These are phyloP conservation scores for Drosophila obscura DNA, from an alignment of 1,140 invertebrate genomes.

Conservation along the genomic window DNA sequence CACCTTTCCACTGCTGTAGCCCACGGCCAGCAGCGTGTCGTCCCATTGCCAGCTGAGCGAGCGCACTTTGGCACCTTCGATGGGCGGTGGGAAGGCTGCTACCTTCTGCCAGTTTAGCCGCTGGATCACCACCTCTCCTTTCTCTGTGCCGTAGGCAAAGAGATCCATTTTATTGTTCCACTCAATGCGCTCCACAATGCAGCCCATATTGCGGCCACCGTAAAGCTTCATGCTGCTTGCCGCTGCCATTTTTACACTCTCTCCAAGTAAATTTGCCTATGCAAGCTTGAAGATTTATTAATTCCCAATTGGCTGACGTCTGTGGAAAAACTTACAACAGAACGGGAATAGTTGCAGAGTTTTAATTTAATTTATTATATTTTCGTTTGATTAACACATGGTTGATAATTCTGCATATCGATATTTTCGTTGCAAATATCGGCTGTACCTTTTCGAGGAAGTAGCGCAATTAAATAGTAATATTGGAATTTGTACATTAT, in stretches of 20 bases:
- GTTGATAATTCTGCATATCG: too few species aligned
- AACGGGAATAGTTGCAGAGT: too few species aligned
- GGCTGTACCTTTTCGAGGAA: too few species aligned
- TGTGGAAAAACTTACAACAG: neutral
- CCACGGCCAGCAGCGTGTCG: constrained; percentile 93
- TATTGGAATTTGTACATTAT: too few species aligned
- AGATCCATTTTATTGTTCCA: constrained; percentile 98
- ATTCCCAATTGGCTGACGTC: constrained; percentile 11
- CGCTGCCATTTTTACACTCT: constrained; percentile 59
- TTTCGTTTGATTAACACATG: too few species aligned
- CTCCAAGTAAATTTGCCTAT: neutral
- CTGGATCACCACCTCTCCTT: constrained; percentile 94
- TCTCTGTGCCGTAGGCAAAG: constrained; percentile 93
- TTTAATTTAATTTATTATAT: too few species aligned
- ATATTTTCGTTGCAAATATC: too few species aligned
- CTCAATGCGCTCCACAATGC: constrained; percentile 92
- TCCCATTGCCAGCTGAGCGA: constrained; percentile 96
- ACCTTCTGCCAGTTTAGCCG: constrained; percentile 96
- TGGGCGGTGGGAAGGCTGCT: constrained; percentile 91
- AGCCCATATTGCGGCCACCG: constrained; percentile 93
- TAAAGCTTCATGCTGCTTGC: constrained; percentile 89
- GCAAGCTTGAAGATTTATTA: neutral
- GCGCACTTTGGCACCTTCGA: constrained; percentile 88
- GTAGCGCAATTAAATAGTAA: too few species aligned
- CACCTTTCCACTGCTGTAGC: constrained; percentile 88